phyloP scores from a whole-genome alignment of 2,113 vertebrate genomes.

The Lycaon pictus region DNA sequence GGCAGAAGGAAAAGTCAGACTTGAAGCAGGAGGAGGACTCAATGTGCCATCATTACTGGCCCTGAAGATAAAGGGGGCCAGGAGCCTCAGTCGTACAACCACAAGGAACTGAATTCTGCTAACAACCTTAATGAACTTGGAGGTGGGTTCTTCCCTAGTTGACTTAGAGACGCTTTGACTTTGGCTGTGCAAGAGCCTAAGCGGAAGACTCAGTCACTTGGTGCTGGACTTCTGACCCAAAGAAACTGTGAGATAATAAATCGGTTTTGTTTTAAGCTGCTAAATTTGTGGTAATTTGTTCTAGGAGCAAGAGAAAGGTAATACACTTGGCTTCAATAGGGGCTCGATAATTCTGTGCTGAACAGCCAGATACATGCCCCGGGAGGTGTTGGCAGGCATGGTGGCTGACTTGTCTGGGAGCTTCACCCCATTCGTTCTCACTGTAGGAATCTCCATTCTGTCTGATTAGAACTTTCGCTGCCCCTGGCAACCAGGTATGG shows the following conservation, averaged over 20 bases:
- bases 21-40: not conserved
- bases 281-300: not conserved
- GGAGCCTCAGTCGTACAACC: not conserved
- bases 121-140: not conserved
- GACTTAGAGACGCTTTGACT: not conserved
- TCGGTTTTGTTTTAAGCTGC: not conserved
- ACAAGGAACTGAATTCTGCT: slow-evolving; percentile 25
- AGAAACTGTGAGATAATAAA: slow-evolving; percentile 36
- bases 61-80: not conserved
- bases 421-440: not conserved
- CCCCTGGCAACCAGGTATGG: not conserved
- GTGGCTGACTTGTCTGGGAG: not conserved
- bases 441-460: not conserved
- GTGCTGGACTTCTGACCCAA: not conserved
- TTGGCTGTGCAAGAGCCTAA: not conserved
- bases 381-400: accelerated
- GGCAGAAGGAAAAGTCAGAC: not conserved
- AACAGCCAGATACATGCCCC: accelerated
- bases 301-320: not conserved
- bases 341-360: not conserved
- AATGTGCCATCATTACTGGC: not conserved
- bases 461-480: not conserved
- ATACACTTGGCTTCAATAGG: no score
- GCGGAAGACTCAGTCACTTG: not conserved
- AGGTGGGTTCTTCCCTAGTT: not conserved